Evolutionary conservation across 2,888 invertebrate genomes (phyloP).

Genomic region (Marasmarcha lunaedactyla): DNA sequence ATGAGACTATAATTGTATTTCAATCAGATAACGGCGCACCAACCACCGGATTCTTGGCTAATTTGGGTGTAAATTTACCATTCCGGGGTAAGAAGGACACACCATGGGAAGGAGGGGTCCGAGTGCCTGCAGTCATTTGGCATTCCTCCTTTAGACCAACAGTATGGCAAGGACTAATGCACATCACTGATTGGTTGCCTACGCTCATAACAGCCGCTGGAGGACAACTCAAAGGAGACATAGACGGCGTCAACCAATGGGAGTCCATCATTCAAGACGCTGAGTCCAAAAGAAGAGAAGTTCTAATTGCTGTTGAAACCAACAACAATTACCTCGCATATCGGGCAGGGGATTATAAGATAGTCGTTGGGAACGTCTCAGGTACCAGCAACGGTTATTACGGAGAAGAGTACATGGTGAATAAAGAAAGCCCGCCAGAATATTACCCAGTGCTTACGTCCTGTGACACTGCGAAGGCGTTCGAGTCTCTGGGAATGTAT

Average conservation of each 20-base stretch:
- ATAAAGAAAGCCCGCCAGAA: slow-evolving; percentile 34
- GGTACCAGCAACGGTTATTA: slow-evolving; percentile 45
- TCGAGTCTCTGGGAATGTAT: slow-evolving; percentile 35
- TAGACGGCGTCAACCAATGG: slow-evolving; percentile 81
- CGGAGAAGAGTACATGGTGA: slow-evolving; percentile 36
- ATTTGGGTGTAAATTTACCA: slow-evolving; percentile 83
- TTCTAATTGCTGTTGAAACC: slow-evolving; percentile 70
- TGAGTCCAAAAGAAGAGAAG: slow-evolving; percentile 60
- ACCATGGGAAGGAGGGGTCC: slow-evolving; percentile 87
- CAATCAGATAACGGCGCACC: slow-evolving; percentile 92
- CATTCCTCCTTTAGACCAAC: slow-evolving; percentile 69
- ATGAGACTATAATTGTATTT: slow-evolving; percentile 88
- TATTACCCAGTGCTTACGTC: slow-evolving; percentile 36
- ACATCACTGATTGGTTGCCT: slow-evolving; percentile 87
- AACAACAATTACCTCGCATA: slow-evolving; percentile 63
- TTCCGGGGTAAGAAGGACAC: slow-evolving; percentile 85
- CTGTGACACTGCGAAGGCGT: slow-evolving; percentile 35
- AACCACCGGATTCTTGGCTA: slow-evolving; percentile 78
- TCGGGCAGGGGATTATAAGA: slow-evolving; percentile 74
- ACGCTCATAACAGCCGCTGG: slow-evolving; percentile 70
- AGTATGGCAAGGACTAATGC: slow-evolving; percentile 74
- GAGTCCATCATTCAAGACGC: slow-evolving; percentile 64
- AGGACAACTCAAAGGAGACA: slow-evolving; percentile 30
- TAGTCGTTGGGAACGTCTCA: slow-evolving; percentile 68
- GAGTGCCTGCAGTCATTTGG: slow-evolving; percentile 83